phyloP scores from a whole-genome alignment of 1,140 invertebrate genomes.

The Gryllus bimaculatus region DNA sequence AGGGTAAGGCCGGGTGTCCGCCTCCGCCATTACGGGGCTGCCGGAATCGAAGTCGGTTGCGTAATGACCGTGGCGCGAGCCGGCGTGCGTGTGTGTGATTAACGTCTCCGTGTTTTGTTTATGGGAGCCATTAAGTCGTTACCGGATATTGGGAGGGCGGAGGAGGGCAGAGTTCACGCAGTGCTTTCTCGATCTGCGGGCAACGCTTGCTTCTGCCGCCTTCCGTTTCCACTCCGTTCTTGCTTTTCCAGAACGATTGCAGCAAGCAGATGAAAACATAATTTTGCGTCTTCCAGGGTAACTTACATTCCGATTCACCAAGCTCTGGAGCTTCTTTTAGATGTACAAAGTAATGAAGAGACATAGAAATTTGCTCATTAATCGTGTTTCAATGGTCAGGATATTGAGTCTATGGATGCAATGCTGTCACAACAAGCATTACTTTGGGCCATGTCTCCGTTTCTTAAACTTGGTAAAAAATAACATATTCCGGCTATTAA shows the following conservation, averaged over 20 bases:
- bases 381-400: too few relatives aligned
- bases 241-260: not conserved
- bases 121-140: conserved; percentile 3
- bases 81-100: not conserved
- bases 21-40: not conserved
- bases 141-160: conserved; percentile 2
- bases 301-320: too few relatives aligned
- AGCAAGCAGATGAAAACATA: not conserved
- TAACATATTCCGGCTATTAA: too few relatives aligned
- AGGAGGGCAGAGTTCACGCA: not conserved
- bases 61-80: not conserved
- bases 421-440: too few relatives aligned
- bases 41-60: not conserved
- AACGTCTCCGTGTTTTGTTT: not conserved
- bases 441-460: too few relatives aligned
- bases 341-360: too few relatives aligned
- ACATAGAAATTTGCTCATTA: too few relatives aligned
- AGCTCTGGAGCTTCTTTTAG: too few relatives aligned
- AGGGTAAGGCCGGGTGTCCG: not conserved
- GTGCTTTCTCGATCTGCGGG: not conserved
- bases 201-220: not conserved
- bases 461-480: too few relatives aligned
- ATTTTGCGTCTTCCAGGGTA: too few relatives aligned
- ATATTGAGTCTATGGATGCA: too few relatives aligned
- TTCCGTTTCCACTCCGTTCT: not conserved